A percentile compares a stretch with the other conserved stretches of the same genome.
phyloP scores from a whole-genome alignment of 2,888 invertebrate genomes.

The Odontomyia ornata region DNA sequence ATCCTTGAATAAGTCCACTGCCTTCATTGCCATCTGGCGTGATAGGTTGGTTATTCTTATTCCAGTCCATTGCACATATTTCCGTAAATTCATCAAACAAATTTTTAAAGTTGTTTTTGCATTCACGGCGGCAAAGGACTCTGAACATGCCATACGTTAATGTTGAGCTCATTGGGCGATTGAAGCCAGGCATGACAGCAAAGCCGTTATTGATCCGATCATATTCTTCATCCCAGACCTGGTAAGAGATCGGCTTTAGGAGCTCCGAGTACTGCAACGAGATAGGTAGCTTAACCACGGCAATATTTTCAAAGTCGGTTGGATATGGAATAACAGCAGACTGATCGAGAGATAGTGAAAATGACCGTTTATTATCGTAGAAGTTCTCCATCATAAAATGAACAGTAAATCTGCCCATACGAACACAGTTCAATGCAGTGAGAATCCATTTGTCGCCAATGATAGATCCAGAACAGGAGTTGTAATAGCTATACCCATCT shows the following conservation, averaged over 20 bases:
- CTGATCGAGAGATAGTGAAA: constrained; percentile 27
- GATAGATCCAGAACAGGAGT: constrained; percentile 46
- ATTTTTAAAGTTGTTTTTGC: not conserved
- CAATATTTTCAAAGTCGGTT: constrained; percentile 47
- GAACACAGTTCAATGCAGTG: constrained; percentile 40
- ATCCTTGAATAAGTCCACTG: constrained; percentile 45
- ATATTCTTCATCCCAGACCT: not conserved
- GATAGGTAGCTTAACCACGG: constrained; percentile 43
- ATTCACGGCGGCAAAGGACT: constrained; percentile 20
- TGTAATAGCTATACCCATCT: not conserved
- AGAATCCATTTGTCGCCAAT: constrained; percentile 42
- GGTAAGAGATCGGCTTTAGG: not conserved
- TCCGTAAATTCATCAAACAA: constrained; percentile 46
- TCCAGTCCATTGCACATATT: constrained; percentile 42
- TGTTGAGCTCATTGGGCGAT: constrained; percentile 26
- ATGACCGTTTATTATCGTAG: not conserved
- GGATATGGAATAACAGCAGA: constrained; percentile 45
- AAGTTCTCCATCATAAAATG: not conserved
- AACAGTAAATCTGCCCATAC: not conserved
- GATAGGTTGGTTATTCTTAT: not conserved
- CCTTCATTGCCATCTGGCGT: constrained; percentile 42
- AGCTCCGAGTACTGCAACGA: constrained; percentile 27
- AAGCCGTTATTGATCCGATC: not conserved
- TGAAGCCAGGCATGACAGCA: constrained; percentile 48
- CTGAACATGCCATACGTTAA: constrained; percentile 49